Conservation (phyloP, 2,797 vertebrate genomes). For the Enteromius paludinosus region DNA sequence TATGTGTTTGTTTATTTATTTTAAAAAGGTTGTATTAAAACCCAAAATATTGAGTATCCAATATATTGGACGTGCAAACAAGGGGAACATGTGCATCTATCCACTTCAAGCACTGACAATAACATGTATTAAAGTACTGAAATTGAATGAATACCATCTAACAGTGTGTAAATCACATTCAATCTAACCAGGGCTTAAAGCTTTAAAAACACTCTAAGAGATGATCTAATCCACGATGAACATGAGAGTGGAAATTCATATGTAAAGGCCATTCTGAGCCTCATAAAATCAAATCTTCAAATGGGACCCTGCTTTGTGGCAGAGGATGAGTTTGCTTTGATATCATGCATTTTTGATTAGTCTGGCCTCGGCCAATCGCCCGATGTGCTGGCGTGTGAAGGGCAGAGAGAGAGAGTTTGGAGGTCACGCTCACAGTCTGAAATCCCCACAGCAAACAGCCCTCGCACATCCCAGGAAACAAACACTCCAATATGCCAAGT, state of each 20-base stretch:
- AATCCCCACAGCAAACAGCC: conserved; percentile 42
- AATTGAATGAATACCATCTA: conserved; percentile 23
- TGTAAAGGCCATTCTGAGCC: conserved; percentile 36
- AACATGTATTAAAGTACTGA: conserved; percentile 3
- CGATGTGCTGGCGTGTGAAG: conserved; percentile 39
- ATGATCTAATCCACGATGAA: conserved; percentile 43
- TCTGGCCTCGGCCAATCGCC: conserved; percentile 42
- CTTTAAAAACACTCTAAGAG: conserved; percentile 40
- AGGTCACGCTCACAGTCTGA: conserved; percentile 56
- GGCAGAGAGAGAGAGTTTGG: conserved; percentile 44
- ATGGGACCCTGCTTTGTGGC: conserved; percentile 26
- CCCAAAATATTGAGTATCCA: not conserved
- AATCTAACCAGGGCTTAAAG: conserved; percentile 23
- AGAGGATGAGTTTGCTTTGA: conserved; percentile 42
- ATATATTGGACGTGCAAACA: not conserved
- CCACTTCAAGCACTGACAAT: not conserved
- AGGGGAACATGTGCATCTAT: not conserved
- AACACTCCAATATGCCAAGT: conserved; percentile 45
- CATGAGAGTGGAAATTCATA: conserved; percentile 35
- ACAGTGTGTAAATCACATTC: conserved; percentile 32
- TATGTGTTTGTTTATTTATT: not conserved
- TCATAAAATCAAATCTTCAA: conserved; percentile 49
- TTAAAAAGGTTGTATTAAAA: not conserved
- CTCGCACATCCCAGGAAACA: conserved; percentile 34
- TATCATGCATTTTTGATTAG: conserved; percentile 58